Conservation (phyloP, 2,888 invertebrate species). For the Meiosimyza platycephala region DNA sequence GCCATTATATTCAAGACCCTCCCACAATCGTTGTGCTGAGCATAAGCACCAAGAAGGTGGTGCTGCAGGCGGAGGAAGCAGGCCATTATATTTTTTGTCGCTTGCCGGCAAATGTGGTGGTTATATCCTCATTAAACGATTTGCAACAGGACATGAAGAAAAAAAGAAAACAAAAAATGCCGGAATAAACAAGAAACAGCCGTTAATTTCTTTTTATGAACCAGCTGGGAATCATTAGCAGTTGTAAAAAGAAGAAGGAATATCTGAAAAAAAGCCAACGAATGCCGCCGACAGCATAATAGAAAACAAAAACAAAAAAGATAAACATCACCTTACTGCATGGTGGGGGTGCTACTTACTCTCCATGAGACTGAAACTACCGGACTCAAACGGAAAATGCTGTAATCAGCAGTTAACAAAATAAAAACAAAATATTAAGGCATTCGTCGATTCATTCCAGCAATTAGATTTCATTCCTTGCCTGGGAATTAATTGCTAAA, state of each 20-base stretch:
- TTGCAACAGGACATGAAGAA: constrained; percentile 51
- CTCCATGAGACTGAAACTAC: neutral
- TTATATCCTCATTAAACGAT: constrained; percentile 68
- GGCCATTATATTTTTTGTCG: constrained; percentile 42
- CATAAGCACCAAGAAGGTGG: neutral
- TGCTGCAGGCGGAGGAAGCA: constrained; percentile 36
- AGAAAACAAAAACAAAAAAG: constrained; percentile 48
- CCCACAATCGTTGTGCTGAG: constrained; percentile 42
- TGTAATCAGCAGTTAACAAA: constrained; percentile 65
- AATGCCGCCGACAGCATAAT: neutral
- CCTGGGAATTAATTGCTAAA: constrained; percentile 63
- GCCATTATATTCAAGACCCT: constrained; percentile 7
- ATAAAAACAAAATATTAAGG: constrained; percentile 51
- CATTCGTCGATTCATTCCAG: constrained; percentile 50
- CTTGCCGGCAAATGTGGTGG: constrained; percentile 48
- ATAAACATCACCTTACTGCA: constrained; percentile 55
- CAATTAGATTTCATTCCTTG: constrained; percentile 66
- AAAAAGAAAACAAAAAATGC: constrained; percentile 13
- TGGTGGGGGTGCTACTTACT: neutral
- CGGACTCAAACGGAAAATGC: constrained; percentile 54
- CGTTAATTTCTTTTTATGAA: constrained; percentile 69
- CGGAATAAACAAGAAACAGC: constrained; percentile 53
- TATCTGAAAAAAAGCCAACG: constrained; percentile 36
- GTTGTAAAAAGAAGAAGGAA: constrained; percentile 45
- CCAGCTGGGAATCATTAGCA: constrained; percentile 67